Percentiles rank a stretch among this genome's conserved stretches.
These are phyloP conservation scores for Colletes collaris DNA, from an alignment of 2,888 invertebrate genomes.

Conservation along the genomic window DNA sequence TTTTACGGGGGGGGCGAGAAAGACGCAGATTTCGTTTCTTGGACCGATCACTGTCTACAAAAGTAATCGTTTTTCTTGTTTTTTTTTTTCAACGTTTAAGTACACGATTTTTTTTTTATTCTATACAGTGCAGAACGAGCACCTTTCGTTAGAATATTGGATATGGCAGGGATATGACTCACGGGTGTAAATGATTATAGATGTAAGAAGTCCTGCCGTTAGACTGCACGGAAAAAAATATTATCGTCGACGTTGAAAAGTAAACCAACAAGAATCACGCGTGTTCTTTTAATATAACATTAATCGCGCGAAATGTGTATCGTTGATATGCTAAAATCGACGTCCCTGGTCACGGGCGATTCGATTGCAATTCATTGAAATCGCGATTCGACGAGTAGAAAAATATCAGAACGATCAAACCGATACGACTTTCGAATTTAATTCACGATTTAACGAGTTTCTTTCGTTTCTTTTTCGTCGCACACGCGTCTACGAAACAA, in stretches of 20 bases:
- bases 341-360: conserved; percentile 19
- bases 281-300: background rate
- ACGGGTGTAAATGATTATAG: conserved; percentile 57
- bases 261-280: background rate
- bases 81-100: conserved; percentile 39
- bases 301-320: background rate
- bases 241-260: background rate
- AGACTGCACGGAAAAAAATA: conserved; percentile 58
- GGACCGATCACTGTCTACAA: conserved; percentile 17
- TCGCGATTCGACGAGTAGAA: background rate
- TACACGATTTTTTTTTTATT: conserved; percentile 40
- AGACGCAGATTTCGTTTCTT: background rate
- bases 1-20: background rate
- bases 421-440: background rate
- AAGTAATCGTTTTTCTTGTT: background rate
- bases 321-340: conserved; percentile 21
- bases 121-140: conserved; percentile 26
- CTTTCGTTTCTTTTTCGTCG: background rate
- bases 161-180: conserved; percentile 77
- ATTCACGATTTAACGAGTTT: too few species aligned
- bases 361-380: background rate
- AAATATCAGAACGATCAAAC: conserved; percentile 11
- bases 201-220: conserved; percentile 42
- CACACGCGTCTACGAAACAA: conserved; percentile 9
- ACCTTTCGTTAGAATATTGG: conserved; percentile 59